A percentile compares a stretch with the other conserved stretches of the same genome.
Conservation (phyloP, 2,797 vertebrate genomes). For the Eremophila alpestris region DNA sequence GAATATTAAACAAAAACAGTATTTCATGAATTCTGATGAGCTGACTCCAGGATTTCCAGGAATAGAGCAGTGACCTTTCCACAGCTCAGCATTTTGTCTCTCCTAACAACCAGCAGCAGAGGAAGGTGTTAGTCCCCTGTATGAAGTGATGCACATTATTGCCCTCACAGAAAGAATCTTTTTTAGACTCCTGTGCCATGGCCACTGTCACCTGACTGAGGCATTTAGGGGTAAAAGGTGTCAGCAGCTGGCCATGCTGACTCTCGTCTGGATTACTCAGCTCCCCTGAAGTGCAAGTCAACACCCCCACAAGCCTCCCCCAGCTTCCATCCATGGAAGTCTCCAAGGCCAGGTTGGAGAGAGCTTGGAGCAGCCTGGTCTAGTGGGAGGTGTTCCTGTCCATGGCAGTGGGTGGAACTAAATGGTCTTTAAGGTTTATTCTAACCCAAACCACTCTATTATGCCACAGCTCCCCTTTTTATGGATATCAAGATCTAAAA, state of each 20-base stretch:
- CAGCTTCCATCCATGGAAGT: background rate
- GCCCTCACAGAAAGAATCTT: background rate
- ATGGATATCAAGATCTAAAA: background rate
- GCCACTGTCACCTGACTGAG: background rate
- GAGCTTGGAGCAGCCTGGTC: background rate
- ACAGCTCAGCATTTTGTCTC: background rate
- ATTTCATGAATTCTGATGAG: conserved; percentile 54
- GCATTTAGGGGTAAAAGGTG: background rate
- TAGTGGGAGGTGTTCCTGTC: background rate
- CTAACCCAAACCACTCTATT: background rate
- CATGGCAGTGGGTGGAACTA: background rate
- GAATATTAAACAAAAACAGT: conserved; percentile 18
- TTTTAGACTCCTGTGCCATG: background rate
- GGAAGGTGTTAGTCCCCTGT: background rate
- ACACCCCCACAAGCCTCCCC: background rate
- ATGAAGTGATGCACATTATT: background rate
- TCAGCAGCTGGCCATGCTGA: background rate
- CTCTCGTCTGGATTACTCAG: background rate
- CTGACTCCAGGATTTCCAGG: conserved; percentile 43
- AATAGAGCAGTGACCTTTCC: conserved; percentile 46
- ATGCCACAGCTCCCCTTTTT: background rate
- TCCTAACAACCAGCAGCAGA: background rate
- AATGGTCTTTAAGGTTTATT: background rate
- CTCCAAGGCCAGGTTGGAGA: background rate
- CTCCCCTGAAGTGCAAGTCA: background rate